phyloP scores from a whole-genome alignment of 2,113 vertebrate genomes.

The Engraulis encrasicolus region DNA sequence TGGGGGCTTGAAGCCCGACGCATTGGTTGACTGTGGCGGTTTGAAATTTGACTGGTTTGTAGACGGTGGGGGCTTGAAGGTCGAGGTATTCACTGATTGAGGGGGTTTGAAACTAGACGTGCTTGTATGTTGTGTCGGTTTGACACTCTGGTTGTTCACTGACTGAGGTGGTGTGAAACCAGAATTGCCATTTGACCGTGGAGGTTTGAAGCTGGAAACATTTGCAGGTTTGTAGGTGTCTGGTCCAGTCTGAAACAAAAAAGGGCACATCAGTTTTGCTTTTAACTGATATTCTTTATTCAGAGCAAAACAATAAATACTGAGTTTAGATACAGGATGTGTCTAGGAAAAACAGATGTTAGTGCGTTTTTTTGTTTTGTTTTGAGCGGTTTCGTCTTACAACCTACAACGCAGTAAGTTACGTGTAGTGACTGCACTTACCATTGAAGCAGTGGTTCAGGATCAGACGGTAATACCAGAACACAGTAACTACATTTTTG shows the following conservation, averaged over 20 bases:
- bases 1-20: neutral
- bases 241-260: conserved; percentile 40
- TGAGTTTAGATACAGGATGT: too few species aligned
- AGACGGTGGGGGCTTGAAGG: neutral
- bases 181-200: conserved; percentile 29
- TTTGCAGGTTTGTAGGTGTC: conserved; percentile 27
- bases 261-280: conserved; percentile 54
- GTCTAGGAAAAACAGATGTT: too few species aligned
- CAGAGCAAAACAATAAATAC: too few species aligned
- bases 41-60: neutral
- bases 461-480: too few species aligned
- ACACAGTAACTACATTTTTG: too few species aligned
- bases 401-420: too few species aligned
- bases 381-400: too few species aligned
- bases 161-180: neutral
- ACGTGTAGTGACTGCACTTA: too few species aligned
- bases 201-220: conserved; percentile 32
- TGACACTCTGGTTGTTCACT: neutral
- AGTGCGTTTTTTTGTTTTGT: too few species aligned
- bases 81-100: neutral
- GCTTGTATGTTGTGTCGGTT: neutral
- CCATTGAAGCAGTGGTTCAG: too few species aligned
- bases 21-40: neutral
- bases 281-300: too few species aligned
- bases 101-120: too few species aligned